Evolutionary conservation across 2,888 invertebrate species (phyloP), one percentile per base, ranked within the genome.

Genomic region (Melanchra persicariae): DNA sequence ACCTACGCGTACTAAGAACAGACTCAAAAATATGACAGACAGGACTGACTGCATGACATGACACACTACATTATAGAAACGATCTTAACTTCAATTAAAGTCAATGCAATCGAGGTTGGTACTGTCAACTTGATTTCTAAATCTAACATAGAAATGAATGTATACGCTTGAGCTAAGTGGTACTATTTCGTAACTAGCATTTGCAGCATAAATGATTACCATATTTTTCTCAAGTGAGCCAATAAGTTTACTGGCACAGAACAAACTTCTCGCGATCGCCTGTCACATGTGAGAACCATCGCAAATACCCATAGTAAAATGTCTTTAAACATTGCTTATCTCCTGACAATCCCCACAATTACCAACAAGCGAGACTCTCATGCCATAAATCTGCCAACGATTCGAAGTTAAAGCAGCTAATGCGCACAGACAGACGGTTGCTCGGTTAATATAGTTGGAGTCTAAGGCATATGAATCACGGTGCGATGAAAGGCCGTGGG

Each of bases 401-500:
- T 73, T 47, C 75, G 87, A 84, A 87, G 85, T 82, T 83, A 85
- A 87, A 84, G 81, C 84, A 81, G 85, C 88, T 91, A 90, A 91
- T 90, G 87, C 83, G 86, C 85, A 82, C 81, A 84, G 87, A 87
- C 87, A 87, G 86, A 85, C 74, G 81, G 84, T 83, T 75, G 77
- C 76, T 72, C 82, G 77, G 84, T 83, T 87, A 87, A 87, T 87
- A 86, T 84, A 87, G 85, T 82, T 84, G 81, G 83, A 84, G 85
- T 81, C 77, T 70, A 69, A 71, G 63, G 87, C 87, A 86, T 89
- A 93, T 95, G 94, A 95, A 94, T 95, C 95, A 95, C 83, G 76
- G 79, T 66, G 83, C 92, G 93, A 92, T 94, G 94, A 95, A 93
- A 92, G 92, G 85, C 85, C 86, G 95, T 95, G 94, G 95, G 95